Base-by-base conservation (phyloP, 2,113 vertebrate genomes). In the Triplophysa siluroides region DNA sequence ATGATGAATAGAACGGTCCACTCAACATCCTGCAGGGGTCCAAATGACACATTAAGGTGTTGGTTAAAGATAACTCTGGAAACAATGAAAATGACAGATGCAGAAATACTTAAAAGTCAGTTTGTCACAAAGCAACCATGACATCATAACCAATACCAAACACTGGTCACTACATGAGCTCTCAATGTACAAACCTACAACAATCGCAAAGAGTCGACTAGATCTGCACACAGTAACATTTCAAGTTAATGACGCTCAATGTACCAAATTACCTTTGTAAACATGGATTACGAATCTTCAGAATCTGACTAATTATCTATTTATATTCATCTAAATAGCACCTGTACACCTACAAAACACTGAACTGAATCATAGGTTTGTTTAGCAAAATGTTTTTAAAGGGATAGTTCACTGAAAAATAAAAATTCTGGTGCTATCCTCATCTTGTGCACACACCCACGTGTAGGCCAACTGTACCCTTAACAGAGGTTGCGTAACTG, bases 1-100 rank as follows among this genome's bases (percentile, higher is more conserved):
- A 41, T 60, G 70, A 73, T 60, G 70, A 73, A 71, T 54, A 24
- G 56, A 33, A 60, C 3, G 38, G 38, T 38, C 41, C 72, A 45
- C 54, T 74, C 54, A 63, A 76, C 58, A 63, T 63, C 38, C 71
- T 61, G 60, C 41, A 76, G 73, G 73, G 33, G 60, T 29, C 73
- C 58, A 76, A 76, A 76, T 62, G 73, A 14, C 58, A 76, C 73
- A 10, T 63, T 63, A 24, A 63, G 14, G 41, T 76, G 60, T 41
- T 58, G 63, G 41, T 52, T 64, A 76, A 52, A 62, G 38, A 18
- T 38, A 65, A 76, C 43, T n/a, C 43, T 26, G 16, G n/a, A 76
- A 76, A 76, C 61, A 65, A 65, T 61, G 52, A 11, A 76, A 33
- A 64, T n/a, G n/a, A n/a, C n/a, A n/a, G 38, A 45, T 43, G 19